Evolutionary conservation across 2,797 vertebrate genomes (phyloP), one percentile per base, ranked within the genome.

Genomic region (Limnodromus scolopaceus): DNA sequence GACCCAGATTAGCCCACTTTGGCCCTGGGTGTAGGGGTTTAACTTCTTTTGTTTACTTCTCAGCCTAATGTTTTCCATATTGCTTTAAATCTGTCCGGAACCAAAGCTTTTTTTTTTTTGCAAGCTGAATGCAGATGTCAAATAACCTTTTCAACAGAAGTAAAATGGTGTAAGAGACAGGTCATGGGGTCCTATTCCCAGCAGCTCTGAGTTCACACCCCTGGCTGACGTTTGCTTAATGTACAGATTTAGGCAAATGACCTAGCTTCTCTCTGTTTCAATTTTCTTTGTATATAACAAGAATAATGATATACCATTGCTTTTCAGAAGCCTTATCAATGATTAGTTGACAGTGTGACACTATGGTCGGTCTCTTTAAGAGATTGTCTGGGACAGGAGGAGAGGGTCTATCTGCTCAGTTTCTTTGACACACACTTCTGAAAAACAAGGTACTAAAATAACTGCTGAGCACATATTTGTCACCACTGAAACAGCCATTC

Each of bases 31-130:
- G 30, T 54, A 69, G 27, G 34, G 27, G 53, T 89, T 97, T 92
- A 8, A 58, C 70, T 84, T 49, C 41, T 78, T 61, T 66, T 78
- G n/a, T 87, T 95, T 91, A 70, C 65, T 81, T 54, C 72, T 91
- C 87, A 92, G 76, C 36, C 88, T 89, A 25, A 4, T n/a, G 77
- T 79, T 95, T 89, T 92, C 80, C 78, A 46, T 79, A 39, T 68
- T 81, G 43, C 36, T 86, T 87, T 85, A 79, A 77, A 71, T 41
- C 78, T 80, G 83, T 53, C 84, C 64, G 58, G 72, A 96, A 72
- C 38, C 28, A 91, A 87, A 95, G 41, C 43, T 39, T 14, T 39
- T 39, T 39, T 41, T 66, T 63, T 95, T 95, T 96, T 87, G 32
- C 69, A 89, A 89, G 72, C 74, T 46, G 75, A 84, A 83, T 83